These are phyloP conservation scores for Heliconius erato DNA, from an alignment of 2,888 invertebrate genomes.

Conservation along the genomic window DNA sequence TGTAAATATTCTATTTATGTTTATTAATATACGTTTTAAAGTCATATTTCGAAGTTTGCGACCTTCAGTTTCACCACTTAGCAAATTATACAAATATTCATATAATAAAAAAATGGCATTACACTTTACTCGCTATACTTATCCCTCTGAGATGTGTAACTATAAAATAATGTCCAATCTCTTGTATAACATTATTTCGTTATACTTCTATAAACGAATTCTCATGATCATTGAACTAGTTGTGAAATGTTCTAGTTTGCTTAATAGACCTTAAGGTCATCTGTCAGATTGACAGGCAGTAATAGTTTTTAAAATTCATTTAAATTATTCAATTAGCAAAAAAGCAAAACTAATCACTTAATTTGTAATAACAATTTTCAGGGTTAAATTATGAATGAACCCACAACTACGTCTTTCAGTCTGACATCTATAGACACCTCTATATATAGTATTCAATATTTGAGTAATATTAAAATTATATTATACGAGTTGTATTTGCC, in stretches of 20 bases:
- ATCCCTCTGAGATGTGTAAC: neutral
- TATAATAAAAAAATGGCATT: neutral
- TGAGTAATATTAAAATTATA: neutral
- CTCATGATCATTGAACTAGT: slow-evolving; percentile 7
- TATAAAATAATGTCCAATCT: neutral
- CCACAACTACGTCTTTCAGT: neutral
- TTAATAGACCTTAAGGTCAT: slow-evolving; percentile 1
- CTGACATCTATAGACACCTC: neutral
- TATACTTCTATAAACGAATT: neutral
- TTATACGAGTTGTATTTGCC: neutral
- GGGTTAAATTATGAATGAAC: neutral
- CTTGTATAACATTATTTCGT: neutral
- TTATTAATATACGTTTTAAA: no score
- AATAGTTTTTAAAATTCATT: neutral
- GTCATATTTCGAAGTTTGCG: no score
- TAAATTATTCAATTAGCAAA: no score
- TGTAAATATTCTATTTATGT: no score
- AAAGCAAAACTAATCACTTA: neutral
- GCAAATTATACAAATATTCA: neutral
- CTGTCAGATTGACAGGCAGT: neutral
- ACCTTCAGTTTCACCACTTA: no score
- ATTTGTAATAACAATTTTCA: neutral
- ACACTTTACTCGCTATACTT: neutral
- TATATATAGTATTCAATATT: neutral
- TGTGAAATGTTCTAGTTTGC: neutral